Percentiles rank a stretch among this genome's conserved stretches.
Evolutionary conservation across 2,888 invertebrate species (phyloP).

Genomic region (Ochropleura leucogaster): DNA sequence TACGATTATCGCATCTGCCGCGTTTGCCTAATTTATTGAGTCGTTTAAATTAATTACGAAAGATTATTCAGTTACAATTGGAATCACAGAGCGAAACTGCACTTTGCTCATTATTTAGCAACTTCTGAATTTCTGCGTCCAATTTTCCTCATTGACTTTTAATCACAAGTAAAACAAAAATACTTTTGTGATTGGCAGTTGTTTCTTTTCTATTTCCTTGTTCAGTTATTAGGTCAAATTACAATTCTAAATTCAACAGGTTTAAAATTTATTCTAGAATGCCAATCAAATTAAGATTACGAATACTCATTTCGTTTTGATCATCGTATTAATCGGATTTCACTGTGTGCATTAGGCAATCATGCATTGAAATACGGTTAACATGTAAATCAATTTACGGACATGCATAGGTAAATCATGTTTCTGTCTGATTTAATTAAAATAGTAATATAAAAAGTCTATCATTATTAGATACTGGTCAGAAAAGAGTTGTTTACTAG

Average conservation of each 20-base stretch:
- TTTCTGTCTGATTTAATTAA: constrained; percentile 7
- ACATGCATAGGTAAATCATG: constrained; percentile 17
- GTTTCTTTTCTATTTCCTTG: not conserved
- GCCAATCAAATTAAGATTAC: constrained; percentile 42
- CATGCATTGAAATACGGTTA: constrained; percentile 42
- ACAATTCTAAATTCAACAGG: constrained; percentile 1
- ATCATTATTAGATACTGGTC: not conserved
- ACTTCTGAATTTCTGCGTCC: constrained; percentile 18
- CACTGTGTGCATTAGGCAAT: constrained; percentile 38
- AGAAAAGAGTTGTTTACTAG: not conserved
- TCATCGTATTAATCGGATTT: constrained; percentile 34
- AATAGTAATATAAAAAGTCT: not conserved
- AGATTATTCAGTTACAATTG: constrained; percentile 34
- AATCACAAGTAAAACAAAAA: constrained; percentile 12
- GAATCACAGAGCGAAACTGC: constrained; percentile 32
- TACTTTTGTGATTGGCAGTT: not conserved
- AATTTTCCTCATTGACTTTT: constrained; percentile 15
- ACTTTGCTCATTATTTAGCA: constrained; percentile 30
- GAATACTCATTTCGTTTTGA: constrained; percentile 38
- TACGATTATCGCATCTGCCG: constrained; percentile 75
- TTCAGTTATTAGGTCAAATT: constrained; percentile 9
- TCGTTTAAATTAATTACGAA: constrained; percentile 40
- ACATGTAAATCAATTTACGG: constrained; percentile 26
- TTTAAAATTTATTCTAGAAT: constrained; percentile 29
- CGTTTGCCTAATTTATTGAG: constrained; percentile 60